Evolutionary conservation across 2,888 invertebrate genomes (phyloP).

Genomic region (Drosophila leonis): DNA sequence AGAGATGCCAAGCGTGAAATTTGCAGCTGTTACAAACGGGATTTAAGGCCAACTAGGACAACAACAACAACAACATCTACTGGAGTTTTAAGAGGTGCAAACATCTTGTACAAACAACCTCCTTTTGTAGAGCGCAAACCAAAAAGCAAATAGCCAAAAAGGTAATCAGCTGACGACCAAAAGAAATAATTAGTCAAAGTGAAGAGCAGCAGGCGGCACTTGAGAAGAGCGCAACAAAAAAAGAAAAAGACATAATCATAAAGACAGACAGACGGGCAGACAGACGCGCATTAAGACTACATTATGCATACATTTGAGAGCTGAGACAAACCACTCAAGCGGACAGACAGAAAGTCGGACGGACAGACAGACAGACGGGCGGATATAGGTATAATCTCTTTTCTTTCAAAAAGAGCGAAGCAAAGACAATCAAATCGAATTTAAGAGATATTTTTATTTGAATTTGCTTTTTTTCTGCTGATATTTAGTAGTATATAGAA

Average conservation of each 20-base stretch:
- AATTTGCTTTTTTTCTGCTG: background rate
- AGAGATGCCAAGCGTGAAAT: conserved; percentile 57
- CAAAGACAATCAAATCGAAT: conserved; percentile 1
- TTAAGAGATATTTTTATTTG: background rate
- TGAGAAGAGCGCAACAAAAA: conserved; percentile 35
- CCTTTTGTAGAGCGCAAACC: conserved; percentile 31
- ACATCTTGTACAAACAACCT: conserved; percentile 31
- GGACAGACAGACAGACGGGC: background rate
- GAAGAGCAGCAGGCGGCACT: conserved; percentile 54
- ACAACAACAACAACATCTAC: background rate
- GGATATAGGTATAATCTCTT: conserved; percentile 1
- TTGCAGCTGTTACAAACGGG: conserved; percentile 69
- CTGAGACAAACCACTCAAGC: conserved; percentile 24
- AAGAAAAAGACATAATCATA: conserved; percentile 33
- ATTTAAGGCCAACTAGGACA: conserved; percentile 30
- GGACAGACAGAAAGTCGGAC: conserved; percentile 19
- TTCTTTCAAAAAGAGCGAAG: background rate
- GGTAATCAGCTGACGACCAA: conserved; percentile 64
- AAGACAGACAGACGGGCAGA: conserved; percentile 21
- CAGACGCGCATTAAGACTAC: conserved; percentile 58
- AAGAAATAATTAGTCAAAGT: conserved; percentile 70
- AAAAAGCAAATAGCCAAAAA: conserved; percentile 62
- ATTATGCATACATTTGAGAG: conserved; percentile 71
- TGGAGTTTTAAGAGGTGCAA: conserved; percentile 43
- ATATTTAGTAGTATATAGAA: background rate